Base-by-base conservation (phyloP, 2,888 invertebrate species). In the Eutolmus rufibarbis region DNA sequence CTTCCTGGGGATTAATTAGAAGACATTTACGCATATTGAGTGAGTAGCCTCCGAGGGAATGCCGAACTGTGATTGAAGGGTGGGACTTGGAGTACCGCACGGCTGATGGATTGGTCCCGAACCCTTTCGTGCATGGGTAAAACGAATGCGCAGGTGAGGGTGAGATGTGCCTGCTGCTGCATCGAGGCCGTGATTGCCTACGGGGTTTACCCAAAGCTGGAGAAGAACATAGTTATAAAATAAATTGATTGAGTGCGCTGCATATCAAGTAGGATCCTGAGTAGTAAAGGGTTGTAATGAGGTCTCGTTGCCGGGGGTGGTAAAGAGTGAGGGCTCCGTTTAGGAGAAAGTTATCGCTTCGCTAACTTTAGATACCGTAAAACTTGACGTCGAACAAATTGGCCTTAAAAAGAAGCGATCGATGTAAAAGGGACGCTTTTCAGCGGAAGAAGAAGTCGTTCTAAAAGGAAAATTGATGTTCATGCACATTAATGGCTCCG, bases 11-110 rank as follows among this genome's bases (percentile, higher is more conserved):
- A 84, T 84, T 84, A 84, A 84, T 84, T 84, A 84, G 84, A 84
- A 84, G 84, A 84, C 84, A 84, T 84, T 84, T 84, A 84, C 84
- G 84, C 84, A 84, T 84, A 84, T 66, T 84, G 84, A 84, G 84
- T 74, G 66, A 84, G 66, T 74, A 84, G 84, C 74, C 84, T 84
- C 74, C 34, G 40, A 84, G 84, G 81, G 84, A 84, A 84, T 84
- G 84, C 84, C 84, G 51, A 84, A 66, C 84, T 74, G 37, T 84
- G 84, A 84, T 84, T 84, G 84, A 84, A 40, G 57, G 84, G 84
- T 66, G 84, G 34, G 66, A 37, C 19, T 5, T 4, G 76, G n/a
- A 76, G 40, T 34, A 46, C 12, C 19, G 14, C 19, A 46, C 8
- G 51, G 43, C 57, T 57, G 23, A 57, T 57, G 9, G 23, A 66